Conservation (phyloP, 2,888 invertebrate species). For the Pterostichus niger region DNA sequence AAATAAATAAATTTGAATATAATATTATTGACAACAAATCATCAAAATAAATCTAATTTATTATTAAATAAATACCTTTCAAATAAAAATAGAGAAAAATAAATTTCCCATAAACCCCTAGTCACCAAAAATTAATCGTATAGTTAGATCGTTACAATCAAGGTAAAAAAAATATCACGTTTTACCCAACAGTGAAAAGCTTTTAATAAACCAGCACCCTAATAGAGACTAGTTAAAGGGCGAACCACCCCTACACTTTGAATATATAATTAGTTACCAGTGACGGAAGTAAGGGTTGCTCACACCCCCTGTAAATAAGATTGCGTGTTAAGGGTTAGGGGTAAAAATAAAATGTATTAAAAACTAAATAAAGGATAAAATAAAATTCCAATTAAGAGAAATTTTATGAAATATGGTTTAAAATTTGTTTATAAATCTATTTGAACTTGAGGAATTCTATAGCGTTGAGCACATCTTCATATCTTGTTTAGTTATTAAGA, state of each 20-base stretch:
- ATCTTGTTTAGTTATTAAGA: too few relatives aligned
- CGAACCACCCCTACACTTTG: constrained; percentile 29
- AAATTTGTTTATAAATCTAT: too few relatives aligned
- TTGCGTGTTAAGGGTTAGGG: not conserved
- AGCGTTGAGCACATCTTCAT: too few relatives aligned
- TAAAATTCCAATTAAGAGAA: too few relatives aligned
- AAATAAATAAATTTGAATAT: not conserved
- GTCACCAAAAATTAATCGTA: too few relatives aligned
- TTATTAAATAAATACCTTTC: too few relatives aligned
- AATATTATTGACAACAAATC: not conserved
- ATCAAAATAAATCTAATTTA: not conserved
- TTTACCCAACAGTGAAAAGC: constrained; percentile 32
- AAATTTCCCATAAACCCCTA: too few relatives aligned
- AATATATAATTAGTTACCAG: constrained; percentile 58
- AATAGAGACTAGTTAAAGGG: constrained; percentile 10
- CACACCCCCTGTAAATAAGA: constrained; percentile 23
- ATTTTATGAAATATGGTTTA: too few relatives aligned
- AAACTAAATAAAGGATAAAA: too few relatives aligned
- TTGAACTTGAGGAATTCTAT: too few relatives aligned
- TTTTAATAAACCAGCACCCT: constrained; percentile 11
- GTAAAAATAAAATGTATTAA: not conserved
- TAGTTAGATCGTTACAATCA: not conserved
- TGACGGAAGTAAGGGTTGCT: constrained; percentile 37
- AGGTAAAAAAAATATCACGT: not conserved
- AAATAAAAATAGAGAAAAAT: not conserved